Base-by-base conservation (phyloP, 1,140 invertebrate species). In the Oedothorax gibbosus region DNA sequence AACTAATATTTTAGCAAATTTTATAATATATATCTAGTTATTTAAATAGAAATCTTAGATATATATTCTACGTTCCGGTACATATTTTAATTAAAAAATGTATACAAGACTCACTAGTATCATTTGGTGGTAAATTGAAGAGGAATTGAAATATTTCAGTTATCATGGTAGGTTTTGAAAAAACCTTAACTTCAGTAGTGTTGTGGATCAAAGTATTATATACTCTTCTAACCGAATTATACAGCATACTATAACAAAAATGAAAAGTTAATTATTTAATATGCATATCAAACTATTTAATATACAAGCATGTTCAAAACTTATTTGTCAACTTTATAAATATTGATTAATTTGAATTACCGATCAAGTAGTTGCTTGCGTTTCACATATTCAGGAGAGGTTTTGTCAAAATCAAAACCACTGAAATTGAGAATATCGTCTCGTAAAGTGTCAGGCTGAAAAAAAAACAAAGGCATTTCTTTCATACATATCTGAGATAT, bases 171-270 rank as follows among this genome's bases (percentile, higher is more conserved):
- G 83, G 83, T 54, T 85, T 85, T 4, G 83, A 78, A 85, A 78
- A 78, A 8, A 85, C 83, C 51, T 78, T 85, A 18, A 77, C 83
- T 77, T 85, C 83, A 20, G 73, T 78, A 14, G 83, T 60, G 54
- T 69, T 85, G 35, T 85, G 75, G n/a, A 85, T 85, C 56, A 85
- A 78, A 7, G 83, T 85, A 18, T 85, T 85, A n/a, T 85, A 85
- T 60, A 85, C 71, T 78, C 83, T 77, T 71, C 83, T n/a, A 5
- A 85, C 83, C 11, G 73, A 77, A 54, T 85, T 85, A 54, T 85
- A 85, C 18, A 85, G 18, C 83, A 85, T 85, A 62, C 83, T 85
- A 53, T 60, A 76, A 77, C 3, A 75, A 11, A 56, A 20, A 66
- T 21, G 56, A 20, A 20, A 60, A 50, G 62, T 60, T 54, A 7